Percentiles rank a stretch among this genome's conserved stretches.
Conservation (phyloP, 2,113 vertebrate genomes). For the Hyaena hyaena region DNA sequence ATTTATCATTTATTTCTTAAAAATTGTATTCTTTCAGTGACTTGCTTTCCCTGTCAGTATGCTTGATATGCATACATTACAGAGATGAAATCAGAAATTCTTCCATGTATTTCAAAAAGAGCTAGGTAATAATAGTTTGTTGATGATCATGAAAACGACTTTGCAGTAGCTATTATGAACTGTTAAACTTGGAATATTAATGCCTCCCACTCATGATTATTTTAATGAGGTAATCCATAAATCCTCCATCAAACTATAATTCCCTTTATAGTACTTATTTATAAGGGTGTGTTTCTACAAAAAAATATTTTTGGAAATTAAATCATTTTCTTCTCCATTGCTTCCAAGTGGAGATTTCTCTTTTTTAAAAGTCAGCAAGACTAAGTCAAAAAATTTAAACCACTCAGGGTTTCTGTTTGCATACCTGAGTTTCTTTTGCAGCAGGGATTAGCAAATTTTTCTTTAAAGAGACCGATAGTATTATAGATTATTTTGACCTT, state of each 20-base stretch:
- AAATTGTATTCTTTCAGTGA: slow-evolving; percentile 11
- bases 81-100: slow-evolving; percentile 48
- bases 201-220: slow-evolving; percentile 57
- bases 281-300: slow-evolving; percentile 62
- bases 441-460: neutral
- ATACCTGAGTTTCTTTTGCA: neutral
- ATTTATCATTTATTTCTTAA: slow-evolving; percentile 55
- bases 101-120: slow-evolving; percentile 45
- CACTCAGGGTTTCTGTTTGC: neutral
- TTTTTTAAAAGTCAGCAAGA: neutral
- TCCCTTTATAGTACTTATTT: slow-evolving; percentile 63
- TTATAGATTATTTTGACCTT: neutral
- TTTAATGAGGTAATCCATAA: slow-evolving; percentile 72
- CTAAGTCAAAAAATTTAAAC: slow-evolving; percentile 25
- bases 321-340: slow-evolving; percentile 66
- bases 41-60: neutral
- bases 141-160: slow-evolving; percentile 63
- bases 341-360: slow-evolving; percentile 40
- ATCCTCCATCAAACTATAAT: slow-evolving; percentile 67
- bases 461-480: neutral
- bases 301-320: slow-evolving; percentile 66
- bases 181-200: slow-evolving; percentile 69
- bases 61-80: slow-evolving; percentile 5
- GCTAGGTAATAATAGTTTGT: slow-evolving; percentile 70
- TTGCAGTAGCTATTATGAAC: slow-evolving; percentile 62